phyloP scores from a whole-genome alignment of 2,797 vertebrate genomes.

The Leontocebus nigricollis region DNA sequence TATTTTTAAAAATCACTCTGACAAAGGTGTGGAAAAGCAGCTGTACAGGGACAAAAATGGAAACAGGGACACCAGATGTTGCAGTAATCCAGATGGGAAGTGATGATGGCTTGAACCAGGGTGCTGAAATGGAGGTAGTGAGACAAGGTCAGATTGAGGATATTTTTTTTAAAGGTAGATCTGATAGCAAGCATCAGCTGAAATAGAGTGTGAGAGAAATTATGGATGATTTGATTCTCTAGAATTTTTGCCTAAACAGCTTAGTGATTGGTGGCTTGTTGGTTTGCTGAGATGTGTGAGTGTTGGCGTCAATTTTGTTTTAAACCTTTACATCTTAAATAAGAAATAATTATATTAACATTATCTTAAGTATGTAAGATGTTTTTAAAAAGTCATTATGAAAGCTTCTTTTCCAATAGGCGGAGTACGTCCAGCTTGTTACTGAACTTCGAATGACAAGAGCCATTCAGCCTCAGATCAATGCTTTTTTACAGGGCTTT shows the following conservation, averaged over 20 bases:
- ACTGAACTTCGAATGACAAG: conserved; percentile 99
- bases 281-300: not conserved
- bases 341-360: not conserved
- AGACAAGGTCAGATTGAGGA: not conserved
- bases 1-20: not conserved
- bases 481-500: conserved; percentile 97
- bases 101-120: not conserved
- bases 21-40: not conserved
- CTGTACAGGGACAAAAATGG: not conserved
- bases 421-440: conserved; percentile 98
- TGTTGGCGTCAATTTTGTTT: conserved; percentile 5
- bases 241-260: not conserved
- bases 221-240: not conserved
- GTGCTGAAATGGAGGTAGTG: not conserved
- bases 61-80: not conserved
- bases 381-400: not conserved
- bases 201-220: not conserved
- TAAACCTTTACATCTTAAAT: conserved; percentile 25
- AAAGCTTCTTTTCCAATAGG: conserved; percentile 83
- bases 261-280: not conserved
- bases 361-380: not conserved
- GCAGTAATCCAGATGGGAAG: not conserved
- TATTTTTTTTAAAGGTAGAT: not conserved
- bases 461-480: conserved; percentile 99
- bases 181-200: not conserved